These are phyloP conservation scores for Corythoichthys haematopterus DNA, from an alignment of 2,113 vertebrate species.

Conservation along the genomic window DNA sequence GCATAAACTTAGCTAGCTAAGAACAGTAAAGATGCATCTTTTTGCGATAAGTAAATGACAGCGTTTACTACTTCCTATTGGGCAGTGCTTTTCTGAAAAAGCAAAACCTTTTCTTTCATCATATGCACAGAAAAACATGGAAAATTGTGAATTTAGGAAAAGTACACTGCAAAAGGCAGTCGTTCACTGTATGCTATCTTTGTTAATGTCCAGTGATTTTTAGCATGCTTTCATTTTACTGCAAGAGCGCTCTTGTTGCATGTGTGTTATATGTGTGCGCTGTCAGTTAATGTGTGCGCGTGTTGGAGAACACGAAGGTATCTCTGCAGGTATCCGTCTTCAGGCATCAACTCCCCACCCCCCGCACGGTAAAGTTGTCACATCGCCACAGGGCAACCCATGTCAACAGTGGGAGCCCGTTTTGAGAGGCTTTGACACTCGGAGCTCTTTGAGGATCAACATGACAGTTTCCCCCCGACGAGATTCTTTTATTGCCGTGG, in stretches of 20 bases:
- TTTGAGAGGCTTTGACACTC: conserved; percentile 68
- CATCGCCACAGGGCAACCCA: conserved; percentile 56
- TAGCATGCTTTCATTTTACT: not conserved
- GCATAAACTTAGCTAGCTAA: not conserved
- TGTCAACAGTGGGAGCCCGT: conserved; percentile 56
- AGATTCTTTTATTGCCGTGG: conserved; percentile 72
- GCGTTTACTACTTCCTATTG: not conserved
- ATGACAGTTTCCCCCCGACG: conserved; percentile 68
- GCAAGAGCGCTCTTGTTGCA: not conserved
- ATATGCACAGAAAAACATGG: not conserved
- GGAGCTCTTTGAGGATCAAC: conserved; percentile 38
- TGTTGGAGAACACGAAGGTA: conserved; percentile 2
- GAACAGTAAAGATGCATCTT: not conserved
- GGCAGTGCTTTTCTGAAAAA: not conserved
- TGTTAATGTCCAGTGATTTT: not conserved
- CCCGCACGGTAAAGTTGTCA: conserved; percentile 17
- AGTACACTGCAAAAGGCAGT: not conserved
- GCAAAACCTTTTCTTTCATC: not conserved
- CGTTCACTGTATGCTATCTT: too few species aligned
- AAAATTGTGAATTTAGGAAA: not conserved
- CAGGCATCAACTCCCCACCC: conserved; percentile 12
- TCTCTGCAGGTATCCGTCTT: conserved; percentile 30
- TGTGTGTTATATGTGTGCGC: not conserved
- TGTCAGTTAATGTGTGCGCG: not conserved
- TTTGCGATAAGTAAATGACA: not conserved